Evolutionary conservation across 2,888 invertebrate genomes (phyloP).

Genomic region (Drosophila siamana): DNA sequence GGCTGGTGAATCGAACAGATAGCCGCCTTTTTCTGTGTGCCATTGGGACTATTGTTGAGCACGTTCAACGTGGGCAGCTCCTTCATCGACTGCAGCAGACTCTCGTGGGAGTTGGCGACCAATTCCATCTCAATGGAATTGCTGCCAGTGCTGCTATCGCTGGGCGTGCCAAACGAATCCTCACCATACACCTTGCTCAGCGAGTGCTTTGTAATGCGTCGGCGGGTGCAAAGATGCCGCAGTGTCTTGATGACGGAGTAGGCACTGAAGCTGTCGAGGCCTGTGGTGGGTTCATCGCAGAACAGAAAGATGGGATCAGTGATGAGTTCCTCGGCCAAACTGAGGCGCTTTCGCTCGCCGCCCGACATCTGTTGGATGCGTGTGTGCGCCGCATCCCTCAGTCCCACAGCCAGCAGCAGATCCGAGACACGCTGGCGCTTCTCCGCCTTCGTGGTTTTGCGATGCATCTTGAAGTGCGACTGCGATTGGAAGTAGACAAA

Average conservation of each 20-base stretch:
- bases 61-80: constrained; percentile 70
- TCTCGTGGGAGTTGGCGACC: constrained; percentile 56
- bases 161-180: constrained; percentile 70
- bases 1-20: constrained; percentile 97
- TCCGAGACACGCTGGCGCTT: constrained; percentile 82
- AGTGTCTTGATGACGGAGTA: constrained; percentile 91
- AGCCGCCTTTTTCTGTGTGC: constrained; percentile 88
- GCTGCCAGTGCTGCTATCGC: constrained; percentile 59
- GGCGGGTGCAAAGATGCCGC: constrained; percentile 87
- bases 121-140: constrained; percentile 83
- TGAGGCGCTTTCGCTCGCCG: constrained; percentile 94
- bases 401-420: constrained; percentile 88
- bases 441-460: constrained; percentile 85
- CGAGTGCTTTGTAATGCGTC: constrained; percentile 72
- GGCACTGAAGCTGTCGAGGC: constrained; percentile 95
- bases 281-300: constrained; percentile 97
- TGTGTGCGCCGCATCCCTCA: constrained; percentile 90
- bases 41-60: constrained; percentile 74
- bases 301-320: constrained; percentile 95
- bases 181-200: constrained; percentile 78
- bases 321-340: constrained; percentile 94
- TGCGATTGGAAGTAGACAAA: constrained; percentile 80
- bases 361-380: constrained; percentile 93
- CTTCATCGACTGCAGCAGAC: constrained; percentile 54
- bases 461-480: constrained; percentile 92